phyloP scores from a whole-genome alignment of 1,140 invertebrate species.

The Drosophila seguyi region DNA sequence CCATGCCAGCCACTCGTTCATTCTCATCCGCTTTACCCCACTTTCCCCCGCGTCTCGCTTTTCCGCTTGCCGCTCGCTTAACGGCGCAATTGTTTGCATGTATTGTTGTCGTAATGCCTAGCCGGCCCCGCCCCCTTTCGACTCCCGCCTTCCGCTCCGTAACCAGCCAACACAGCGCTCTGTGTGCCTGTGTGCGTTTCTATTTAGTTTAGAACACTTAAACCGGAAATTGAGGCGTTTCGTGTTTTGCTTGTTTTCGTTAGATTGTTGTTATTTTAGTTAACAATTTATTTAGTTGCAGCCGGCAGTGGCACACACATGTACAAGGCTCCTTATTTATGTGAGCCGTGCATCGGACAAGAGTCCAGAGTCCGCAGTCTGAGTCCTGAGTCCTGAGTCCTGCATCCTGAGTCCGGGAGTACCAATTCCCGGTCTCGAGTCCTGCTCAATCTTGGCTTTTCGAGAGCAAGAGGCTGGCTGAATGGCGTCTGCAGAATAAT shows the following conservation, averaged over 20 bases:
- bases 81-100: conserved; percentile 65
- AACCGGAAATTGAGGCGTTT: conserved; percentile 84
- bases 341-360: conserved; percentile 56
- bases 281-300: conserved; percentile 83
- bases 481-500: conserved; percentile 7
- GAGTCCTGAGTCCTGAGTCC: conserved; percentile 2
- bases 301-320: conserved; percentile 36
- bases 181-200: conserved; percentile 50
- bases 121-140: background rate
- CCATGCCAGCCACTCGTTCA: conserved; percentile 60
- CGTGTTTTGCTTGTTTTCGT: conserved; percentile 81
- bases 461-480: background rate
- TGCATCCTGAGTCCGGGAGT: background rate
- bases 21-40: conserved; percentile 31
- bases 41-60: background rate
- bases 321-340: conserved; percentile 58
- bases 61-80: conserved; percentile 48
- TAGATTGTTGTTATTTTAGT: conserved; percentile 83
- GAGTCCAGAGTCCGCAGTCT: conserved; percentile 3
- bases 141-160: background rate
- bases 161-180: conserved; percentile 4
- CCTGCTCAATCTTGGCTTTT: background rate
- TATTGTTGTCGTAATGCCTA: conserved; percentile 52
- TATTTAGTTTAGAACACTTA: conserved; percentile 82
- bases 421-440: background rate